phyloP scores from a whole-genome alignment of 2,113 vertebrate genomes.

The Anarhynchus alexandrinus region DNA sequence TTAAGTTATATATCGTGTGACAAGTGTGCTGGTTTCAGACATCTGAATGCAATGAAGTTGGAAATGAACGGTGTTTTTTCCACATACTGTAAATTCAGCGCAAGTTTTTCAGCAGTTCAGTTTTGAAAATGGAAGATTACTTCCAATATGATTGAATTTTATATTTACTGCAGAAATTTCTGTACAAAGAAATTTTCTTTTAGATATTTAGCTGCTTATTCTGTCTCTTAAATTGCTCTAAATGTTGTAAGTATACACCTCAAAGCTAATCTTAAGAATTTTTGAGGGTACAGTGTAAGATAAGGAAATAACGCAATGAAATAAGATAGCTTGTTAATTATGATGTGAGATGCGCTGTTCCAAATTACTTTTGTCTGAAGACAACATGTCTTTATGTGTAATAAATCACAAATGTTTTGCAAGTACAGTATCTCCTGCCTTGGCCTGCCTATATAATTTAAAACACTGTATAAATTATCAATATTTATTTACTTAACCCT shows the following conservation, averaged over 20 bases:
- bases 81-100: neutral
- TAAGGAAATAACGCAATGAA: neutral
- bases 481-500: slow-evolving; percentile 12
- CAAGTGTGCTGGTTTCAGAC: neutral
- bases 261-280: neutral
- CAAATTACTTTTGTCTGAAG: neutral
- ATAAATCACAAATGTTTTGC: neutral
- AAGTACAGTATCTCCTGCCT: neutral
- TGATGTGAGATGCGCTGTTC: neutral
- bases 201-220: neutral
- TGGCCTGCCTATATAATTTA: neutral
- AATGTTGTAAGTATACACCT: neutral
- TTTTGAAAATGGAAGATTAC: neutral
- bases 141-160: neutral
- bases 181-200: neutral
- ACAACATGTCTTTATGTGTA: neutral
- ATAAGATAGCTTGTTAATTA: neutral
- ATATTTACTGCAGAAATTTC: neutral
- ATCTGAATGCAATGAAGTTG: neutral
- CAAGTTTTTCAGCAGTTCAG: neutral
- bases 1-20: neutral
- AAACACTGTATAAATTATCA: neutral
- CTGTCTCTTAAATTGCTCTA: neutral
- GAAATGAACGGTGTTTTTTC: neutral
- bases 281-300: neutral